These are phyloP conservation scores for Temnothorax unifasciatus DNA, from an alignment of 2,888 invertebrate species.

Conservation along the genomic window DNA sequence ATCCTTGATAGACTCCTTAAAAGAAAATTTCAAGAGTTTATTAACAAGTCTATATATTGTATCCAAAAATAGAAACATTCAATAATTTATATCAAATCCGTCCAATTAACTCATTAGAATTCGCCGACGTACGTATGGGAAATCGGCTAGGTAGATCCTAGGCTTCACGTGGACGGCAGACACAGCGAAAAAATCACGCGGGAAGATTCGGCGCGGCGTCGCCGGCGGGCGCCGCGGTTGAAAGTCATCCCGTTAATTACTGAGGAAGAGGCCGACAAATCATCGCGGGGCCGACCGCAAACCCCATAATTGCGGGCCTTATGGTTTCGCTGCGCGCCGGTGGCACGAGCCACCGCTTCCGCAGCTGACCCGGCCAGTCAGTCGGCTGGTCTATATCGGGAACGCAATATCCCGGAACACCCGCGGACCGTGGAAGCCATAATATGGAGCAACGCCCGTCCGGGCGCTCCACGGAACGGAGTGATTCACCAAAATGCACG, in stretches of 20 bases:
- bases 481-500: conserved; percentile 84
- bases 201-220: conserved; percentile 53
- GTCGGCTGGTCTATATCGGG: conserved; percentile 73
- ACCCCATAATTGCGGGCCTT: conserved; percentile 80
- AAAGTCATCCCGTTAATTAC: conserved; percentile 76
- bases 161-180: neutral
- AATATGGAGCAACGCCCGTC: conserved; percentile 80
- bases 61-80: neutral
- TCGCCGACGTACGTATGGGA: neutral
- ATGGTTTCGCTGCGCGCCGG: conserved; percentile 73
- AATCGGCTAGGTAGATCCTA: neutral
- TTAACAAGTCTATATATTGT: neutral
- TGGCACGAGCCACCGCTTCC: conserved; percentile 71
- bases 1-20: neutral
- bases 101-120: neutral
- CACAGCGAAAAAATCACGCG: conserved; percentile 62
- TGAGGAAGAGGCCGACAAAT: conserved; percentile 70
- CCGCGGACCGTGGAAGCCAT: conserved; percentile 83
- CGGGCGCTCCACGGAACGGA: conserved; percentile 72
- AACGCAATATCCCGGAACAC: conserved; percentile 83
- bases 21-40: neutral
- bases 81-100: neutral
- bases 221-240: conserved; percentile 61
- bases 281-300: conserved; percentile 73
- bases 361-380: conserved; percentile 79